Evolutionary conservation across 2,888 invertebrate species (phyloP), one percentile per base, ranked within the genome.

Genomic region (Eulithis testata): DNA sequence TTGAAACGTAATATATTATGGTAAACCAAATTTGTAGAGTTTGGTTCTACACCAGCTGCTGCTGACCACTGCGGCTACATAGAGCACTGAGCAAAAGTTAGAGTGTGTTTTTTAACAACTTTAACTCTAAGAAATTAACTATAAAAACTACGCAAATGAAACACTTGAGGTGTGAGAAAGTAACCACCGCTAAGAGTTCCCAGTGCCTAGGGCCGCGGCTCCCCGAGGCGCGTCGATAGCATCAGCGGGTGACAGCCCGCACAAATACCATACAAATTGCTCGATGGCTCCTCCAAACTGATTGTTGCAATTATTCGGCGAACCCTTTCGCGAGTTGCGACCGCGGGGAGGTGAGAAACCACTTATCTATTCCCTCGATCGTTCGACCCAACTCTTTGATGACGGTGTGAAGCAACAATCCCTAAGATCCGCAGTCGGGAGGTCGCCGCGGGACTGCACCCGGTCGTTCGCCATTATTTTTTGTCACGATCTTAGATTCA

Each of bases 241-340:
- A 92, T 91, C 92, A 87, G 86, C 89, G 88, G 90, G 89, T 88
- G 90, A 90, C 91, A 90, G 86, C 92, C 93, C 92, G 92, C 92
- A 93, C 92, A 91, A 91, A 91, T 88, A 91, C 90, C 90, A 88
- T 91, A 93, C 91, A 91, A 93, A 91, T 91, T 90, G 88, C 80
- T 91, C 93, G 91, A 92, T 91, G 80, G 87, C 90, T 91, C 88
- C 90, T 91, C 83, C 82, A 88, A 85, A 91, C 90, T 90, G 90
- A 93, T 92, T 93, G 92, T 93, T 90, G 92, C 92, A 91, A 92
- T 93, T 91, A 91, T 91, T 91, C 87, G 84, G 84, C 85, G 87
- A 91, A 90, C 91, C 92, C 91, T 91, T 92, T 90, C 86, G 87
- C 88, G 81, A 86, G 74, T 76, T 76, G 83, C 86, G 86, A 81